phyloP scores from a whole-genome alignment of 2,113 vertebrate species.

The Ivindomyrus marchei region DNA sequence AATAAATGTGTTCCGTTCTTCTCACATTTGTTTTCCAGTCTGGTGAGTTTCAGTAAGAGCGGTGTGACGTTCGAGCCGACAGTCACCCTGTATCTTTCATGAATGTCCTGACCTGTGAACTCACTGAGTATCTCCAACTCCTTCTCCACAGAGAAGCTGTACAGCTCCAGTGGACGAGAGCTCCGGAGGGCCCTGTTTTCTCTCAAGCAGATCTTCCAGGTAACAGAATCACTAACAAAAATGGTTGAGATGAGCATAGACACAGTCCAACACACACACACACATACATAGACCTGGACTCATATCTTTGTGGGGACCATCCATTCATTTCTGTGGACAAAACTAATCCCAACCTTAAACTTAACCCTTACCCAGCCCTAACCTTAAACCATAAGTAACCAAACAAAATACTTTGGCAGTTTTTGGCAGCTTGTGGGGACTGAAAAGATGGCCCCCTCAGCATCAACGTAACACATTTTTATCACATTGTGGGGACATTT shows the following conservation, averaged over 20 bases:
- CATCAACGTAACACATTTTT: not conserved
- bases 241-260: not conserved
- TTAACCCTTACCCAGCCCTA: not conserved
- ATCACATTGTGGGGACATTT: not conserved
- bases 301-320: not conserved
- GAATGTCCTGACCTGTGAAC: not conserved
- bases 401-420: not conserved
- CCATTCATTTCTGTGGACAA: not conserved
- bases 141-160: conserved; percentile 79
- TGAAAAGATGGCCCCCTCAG: not conserved
- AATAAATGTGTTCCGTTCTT: not conserved
- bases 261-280: not conserved
- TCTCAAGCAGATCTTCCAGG: conserved; percentile 98
- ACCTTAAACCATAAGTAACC: not conserved
- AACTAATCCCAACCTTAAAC: not conserved
- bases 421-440: not conserved
- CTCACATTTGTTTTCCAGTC: not conserved
- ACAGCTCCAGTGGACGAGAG: conserved; percentile 88
- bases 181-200: conserved; percentile 93
- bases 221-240: conserved; percentile 39
- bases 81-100: not conserved
- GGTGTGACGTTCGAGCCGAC: not conserved
- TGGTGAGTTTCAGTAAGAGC: not conserved
- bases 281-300: not conserved
- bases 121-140: conserved; percentile 30